phyloP scores from a whole-genome alignment of 2,888 invertebrate species.

The Perizoma flavofasciatum region DNA sequence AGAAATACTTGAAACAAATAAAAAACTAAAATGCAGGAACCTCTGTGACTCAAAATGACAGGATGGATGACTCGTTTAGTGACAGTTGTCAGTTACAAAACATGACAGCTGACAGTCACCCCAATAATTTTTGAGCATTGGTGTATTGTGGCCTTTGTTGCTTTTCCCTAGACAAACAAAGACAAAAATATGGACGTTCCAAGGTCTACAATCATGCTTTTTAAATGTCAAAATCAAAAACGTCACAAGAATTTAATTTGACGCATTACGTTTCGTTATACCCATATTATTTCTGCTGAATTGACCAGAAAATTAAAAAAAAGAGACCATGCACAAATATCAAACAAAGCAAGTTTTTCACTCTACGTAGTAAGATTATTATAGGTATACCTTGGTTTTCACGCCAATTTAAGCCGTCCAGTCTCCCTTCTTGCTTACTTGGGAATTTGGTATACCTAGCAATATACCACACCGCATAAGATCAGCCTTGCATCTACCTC shows the following conservation, averaged over 20 bases:
- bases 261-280: conserved; percentile 63
- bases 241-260: conserved; percentile 49
- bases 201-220: conserved; percentile 11
- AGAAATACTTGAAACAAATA: conserved; percentile 74
- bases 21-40: conserved; percentile 77
- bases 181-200: conserved; percentile 10
- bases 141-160: conserved; percentile 17
- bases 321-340: too few species aligned
- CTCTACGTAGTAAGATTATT: too few species aligned
- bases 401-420: too few species aligned
- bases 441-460: too few species aligned
- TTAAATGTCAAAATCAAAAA: conserved; percentile 29
- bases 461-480: too few species aligned
- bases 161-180: background rate
- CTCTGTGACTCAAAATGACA: conserved; percentile 58
- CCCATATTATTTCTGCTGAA: conserved; percentile 33
- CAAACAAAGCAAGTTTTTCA: too few species aligned
- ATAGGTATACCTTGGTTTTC: too few species aligned
- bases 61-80: conserved; percentile 38
- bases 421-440: too few species aligned
- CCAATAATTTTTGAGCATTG: conserved; percentile 2
- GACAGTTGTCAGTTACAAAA: conserved; percentile 11
- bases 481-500: too few species aligned
- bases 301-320: too few species aligned
- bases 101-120: conserved; percentile 16